These are phyloP conservation scores for Sminthopsis crassicaudata DNA, from an alignment of 2,113 vertebrate species.

Conservation along the genomic window DNA sequence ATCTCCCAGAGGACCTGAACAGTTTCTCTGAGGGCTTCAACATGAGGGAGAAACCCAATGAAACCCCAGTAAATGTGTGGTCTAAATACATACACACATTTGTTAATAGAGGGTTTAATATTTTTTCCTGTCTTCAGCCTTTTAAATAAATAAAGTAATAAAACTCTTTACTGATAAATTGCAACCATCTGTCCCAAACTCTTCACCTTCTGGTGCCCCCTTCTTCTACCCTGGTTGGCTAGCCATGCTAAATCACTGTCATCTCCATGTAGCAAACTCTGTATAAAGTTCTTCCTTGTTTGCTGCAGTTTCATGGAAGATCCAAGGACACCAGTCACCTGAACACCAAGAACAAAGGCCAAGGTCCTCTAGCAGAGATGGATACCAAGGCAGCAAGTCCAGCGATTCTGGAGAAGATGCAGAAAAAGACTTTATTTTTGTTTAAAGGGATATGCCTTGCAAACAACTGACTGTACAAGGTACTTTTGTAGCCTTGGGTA, in stretches of 20 bases:
- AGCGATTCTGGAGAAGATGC: constrained; percentile 92
- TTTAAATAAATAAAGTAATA: no score
- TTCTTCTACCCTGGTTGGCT: not conserved
- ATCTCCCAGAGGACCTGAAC: not conserved
- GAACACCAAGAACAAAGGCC: constrained; percentile 88
- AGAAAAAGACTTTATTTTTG: constrained; percentile 95
- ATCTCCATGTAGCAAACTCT: not conserved
- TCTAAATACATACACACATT: not conserved
- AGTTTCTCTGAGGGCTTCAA: not conserved
- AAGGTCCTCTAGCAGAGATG: constrained; percentile 85
- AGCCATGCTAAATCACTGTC: not conserved
- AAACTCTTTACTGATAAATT: not conserved
- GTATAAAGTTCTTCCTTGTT: constrained; percentile 59
- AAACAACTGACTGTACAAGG: constrained; percentile 58
- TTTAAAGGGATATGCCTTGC: constrained; percentile 80
- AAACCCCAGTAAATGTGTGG: not conserved
- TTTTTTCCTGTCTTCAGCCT: constrained; percentile 21
- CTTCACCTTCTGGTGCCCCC: not conserved
- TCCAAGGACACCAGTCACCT: constrained; percentile 83
- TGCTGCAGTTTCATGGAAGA: constrained; percentile 83
- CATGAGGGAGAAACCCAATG: not conserved
- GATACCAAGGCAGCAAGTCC: constrained; percentile 87
- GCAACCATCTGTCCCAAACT: not conserved
- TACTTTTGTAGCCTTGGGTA: constrained; percentile 40
- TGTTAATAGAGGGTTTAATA: not conserved